A percentile compares a stretch with the other conserved stretches of the same genome.
Conservation (phyloP, 1,140 invertebrate genomes). For the Diorhabda sublineata region DNA sequence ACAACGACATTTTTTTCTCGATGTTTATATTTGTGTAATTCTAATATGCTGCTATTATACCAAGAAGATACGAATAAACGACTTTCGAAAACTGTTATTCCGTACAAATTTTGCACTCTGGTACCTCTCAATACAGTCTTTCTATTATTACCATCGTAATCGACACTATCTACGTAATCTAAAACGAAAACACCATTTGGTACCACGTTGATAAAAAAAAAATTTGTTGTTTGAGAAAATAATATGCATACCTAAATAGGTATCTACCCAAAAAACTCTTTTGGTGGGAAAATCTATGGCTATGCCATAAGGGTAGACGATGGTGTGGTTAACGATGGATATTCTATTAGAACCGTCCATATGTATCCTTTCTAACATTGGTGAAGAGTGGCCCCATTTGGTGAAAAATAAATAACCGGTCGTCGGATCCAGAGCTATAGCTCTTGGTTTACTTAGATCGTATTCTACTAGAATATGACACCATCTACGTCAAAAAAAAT, state of each 20-base stretch:
- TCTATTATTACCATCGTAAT: slow-evolving; percentile 65
- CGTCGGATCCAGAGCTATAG: slow-evolving; percentile 77
- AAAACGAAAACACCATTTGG: slow-evolving; percentile 38
- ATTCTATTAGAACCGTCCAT: slow-evolving; percentile 59
- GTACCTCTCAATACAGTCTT: slow-evolving; percentile 59
- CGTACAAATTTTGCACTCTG: slow-evolving; percentile 63
- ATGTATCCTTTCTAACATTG: slow-evolving; percentile 59
- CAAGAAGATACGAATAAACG: slow-evolving; percentile 64
- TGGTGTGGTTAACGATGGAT: slow-evolving; percentile 56
- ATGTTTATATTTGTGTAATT: slow-evolving; percentile 55
- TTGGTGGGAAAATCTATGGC: slow-evolving; percentile 68
- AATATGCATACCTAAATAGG: slow-evolving; percentile 52
- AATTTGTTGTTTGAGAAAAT: too few species aligned
- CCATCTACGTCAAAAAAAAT: slow-evolving; percentile 37
- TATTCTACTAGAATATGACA: slow-evolving; percentile 66
- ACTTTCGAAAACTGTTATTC: slow-evolving; percentile 67
- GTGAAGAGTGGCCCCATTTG: slow-evolving; percentile 62
- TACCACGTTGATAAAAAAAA: too few species aligned
- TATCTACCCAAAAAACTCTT: slow-evolving; percentile 76
- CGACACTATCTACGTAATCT: slow-evolving; percentile 66
- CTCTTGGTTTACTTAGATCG: slow-evolving; percentile 67
- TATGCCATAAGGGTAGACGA: slow-evolving; percentile 54
- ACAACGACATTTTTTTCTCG: slow-evolving; percentile 47
- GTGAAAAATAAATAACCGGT: slow-evolving; percentile 74
- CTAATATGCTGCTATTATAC: slow-evolving; percentile 58